Evolutionary conservation across 2,113 vertebrate genomes (phyloP), one percentile per base, ranked within the genome.

Genomic region (Xiphophorus hellerii): DNA sequence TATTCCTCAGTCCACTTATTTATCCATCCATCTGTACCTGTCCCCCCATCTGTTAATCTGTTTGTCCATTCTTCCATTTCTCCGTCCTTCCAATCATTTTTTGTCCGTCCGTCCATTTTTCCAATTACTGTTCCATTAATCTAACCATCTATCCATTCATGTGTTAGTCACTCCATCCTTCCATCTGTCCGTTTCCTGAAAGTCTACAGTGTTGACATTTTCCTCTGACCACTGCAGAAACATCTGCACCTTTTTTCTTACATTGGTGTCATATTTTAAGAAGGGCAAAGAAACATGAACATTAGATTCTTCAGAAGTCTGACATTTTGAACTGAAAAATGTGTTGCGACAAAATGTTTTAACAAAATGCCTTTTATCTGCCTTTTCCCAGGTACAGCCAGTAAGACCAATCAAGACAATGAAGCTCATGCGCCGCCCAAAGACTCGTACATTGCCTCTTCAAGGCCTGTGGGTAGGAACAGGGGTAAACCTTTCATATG

Each of bases 381-480:
- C n/a, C 8, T 8, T 58, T 51, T 30, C 20, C 5, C 67, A 69
- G 67, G 67, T 51, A 69, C 67, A 51, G 42, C 42, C 15, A 69
- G 67, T 54, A 69, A 69, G 22, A 44, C 44, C 9, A 51, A 29
- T 54, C 44, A 69, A 30, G 67, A 69, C 39, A 54, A 51, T 8
- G 66, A 68, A 68, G 66, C 42, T 44, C 66, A 68, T 6, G 39
- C 66, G 11, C 28, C 67, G 30, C 67, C 28, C 67, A 69, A 51
- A 51, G 67, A 69, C 67, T 69, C 42, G 3, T 69, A 51, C 67
- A 22, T 42, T 31, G 67, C 67, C 30, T 35, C 65, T 44, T 39
- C 65, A 44, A 42, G 65, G 37, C 65, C 65, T 42, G 65, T 67
- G 65, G 65, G 65, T 67, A 67, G 14, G 65, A 37, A 39, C 42